Conservation (phyloP, 37 sponge, comb jelly and placozoan species). For the Tethya wilhelma region DNA sequence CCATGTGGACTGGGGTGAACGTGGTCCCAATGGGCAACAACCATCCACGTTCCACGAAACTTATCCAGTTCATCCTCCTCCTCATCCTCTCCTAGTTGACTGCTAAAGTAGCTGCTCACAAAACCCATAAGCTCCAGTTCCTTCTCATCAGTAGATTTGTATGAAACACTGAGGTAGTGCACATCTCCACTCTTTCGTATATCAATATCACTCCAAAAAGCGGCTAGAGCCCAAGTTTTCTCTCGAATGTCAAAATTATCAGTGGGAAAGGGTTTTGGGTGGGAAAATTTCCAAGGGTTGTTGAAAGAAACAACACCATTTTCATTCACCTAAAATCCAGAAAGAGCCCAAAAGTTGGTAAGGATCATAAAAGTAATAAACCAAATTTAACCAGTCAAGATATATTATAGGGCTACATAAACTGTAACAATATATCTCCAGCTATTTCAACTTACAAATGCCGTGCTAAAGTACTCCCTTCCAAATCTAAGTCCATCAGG, state of each 20-base stretch:
- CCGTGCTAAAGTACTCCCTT: background rate
- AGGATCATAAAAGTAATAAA: too few species aligned
- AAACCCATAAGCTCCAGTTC: background rate
- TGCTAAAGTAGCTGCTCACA: background rate
- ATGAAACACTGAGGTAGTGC: background rate
- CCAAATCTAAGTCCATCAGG: slow-evolving; percentile 1
- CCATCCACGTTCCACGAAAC: slow-evolving; percentile 2
- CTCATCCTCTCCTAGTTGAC: background rate
- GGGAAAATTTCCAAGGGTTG: slow-evolving; percentile 4
- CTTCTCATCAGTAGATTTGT: background rate
- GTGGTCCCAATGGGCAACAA: slow-evolving; percentile 9
- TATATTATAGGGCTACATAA: too few species aligned
- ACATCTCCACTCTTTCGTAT: slow-evolving; percentile 8
- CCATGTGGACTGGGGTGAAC: slow-evolving; percentile 24
- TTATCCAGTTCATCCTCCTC: too few species aligned
- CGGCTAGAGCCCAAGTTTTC: background rate
- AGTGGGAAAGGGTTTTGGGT: slow-evolving; percentile 11
- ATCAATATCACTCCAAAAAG: slow-evolving; percentile 16
- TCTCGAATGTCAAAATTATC: background rate
- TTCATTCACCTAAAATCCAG: slow-evolving; percentile 24
- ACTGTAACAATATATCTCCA: too few species aligned
- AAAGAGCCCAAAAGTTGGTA: too few species aligned
- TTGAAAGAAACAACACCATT: slow-evolving; percentile 21
- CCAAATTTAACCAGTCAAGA: too few species aligned
- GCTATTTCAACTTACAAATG: too few species aligned